Percentiles rank a stretch among this genome's conserved stretches.
phyloP scores from a whole-genome alignment of 2,888 invertebrate genomes.

The Vandiemenella viatica region DNA sequence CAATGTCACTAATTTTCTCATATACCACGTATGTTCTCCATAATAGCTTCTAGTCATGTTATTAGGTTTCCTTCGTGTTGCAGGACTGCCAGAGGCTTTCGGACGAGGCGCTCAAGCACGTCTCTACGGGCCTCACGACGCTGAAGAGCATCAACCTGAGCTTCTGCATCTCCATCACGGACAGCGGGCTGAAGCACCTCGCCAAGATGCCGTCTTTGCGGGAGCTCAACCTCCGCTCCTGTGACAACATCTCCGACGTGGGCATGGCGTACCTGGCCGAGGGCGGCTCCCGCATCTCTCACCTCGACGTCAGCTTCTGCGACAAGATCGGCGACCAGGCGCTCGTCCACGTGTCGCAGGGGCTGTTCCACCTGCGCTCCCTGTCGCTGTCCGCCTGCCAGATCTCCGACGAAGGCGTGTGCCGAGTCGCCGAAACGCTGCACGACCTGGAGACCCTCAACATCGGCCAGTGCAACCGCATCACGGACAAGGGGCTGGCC shows the following conservation, averaged over 20 bases:
- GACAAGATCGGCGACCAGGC: slow-evolving; percentile 90
- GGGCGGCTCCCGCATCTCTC: slow-evolving; percentile 65
- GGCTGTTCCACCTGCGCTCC: slow-evolving; percentile 65
- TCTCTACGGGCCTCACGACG: slow-evolving; percentile 63
- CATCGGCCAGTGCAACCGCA: slow-evolving; percentile 82
- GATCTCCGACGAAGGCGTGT: slow-evolving; percentile 81
- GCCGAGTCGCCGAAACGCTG: slow-evolving; percentile 64
- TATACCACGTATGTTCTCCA: no score
- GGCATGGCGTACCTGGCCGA: slow-evolving; percentile 86
- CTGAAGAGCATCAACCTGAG: slow-evolving; percentile 80
- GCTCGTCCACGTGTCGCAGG: slow-evolving; percentile 76
- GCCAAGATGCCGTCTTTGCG: slow-evolving; percentile 70
- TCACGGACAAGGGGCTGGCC: slow-evolving; percentile 75
- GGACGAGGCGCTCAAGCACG: slow-evolving; percentile 77
- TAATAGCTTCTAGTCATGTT: no score
- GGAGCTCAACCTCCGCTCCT: slow-evolving; percentile 77
- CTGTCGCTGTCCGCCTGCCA: slow-evolving; percentile 82
- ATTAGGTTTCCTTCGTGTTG: slow-evolving; percentile 66
- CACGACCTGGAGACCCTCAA: slow-evolving; percentile 79
- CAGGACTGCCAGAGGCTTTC: slow-evolving; percentile 91
- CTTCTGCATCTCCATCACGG: slow-evolving; percentile 89
- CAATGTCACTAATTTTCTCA: no score
- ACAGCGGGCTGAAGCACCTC: slow-evolving; percentile 75
- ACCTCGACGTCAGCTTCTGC: slow-evolving; percentile 87
- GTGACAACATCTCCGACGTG: slow-evolving; percentile 85